Evolutionary conservation across 92 coral and sea anemone species (phyloP), one percentile per base, ranked within the genome.

Genomic region (Palythoa grandiflora): DNA sequence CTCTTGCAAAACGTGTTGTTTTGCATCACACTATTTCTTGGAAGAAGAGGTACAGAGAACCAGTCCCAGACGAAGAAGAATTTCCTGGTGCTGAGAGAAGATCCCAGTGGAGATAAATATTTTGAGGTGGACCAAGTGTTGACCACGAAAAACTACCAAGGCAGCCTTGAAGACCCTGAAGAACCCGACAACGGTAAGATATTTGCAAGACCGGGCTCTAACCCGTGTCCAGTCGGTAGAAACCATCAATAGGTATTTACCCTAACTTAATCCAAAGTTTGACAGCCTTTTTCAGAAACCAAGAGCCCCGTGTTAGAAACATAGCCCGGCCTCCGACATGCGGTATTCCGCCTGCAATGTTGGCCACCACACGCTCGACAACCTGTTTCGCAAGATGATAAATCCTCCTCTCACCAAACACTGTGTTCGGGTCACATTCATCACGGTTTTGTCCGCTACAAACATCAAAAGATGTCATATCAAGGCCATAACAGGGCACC

Each of bases 111-210:
- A 15, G 71, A 68, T 55, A 73, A 47, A 50, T 89, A 83, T 72
- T 83, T 39, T 28, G 88, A 84, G 77, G 51, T 89, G 38, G 70
- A 54, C 17, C 50, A 59, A 51, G 84, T 91, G 84, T 88, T 91
- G 91, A 88, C 91, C 39, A 91, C 90, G 36, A 91, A 89, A 51
- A 84, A 88, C 91, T 90, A 89, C 71, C 92, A 78, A 89, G 91
- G 89, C 10, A 91, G 94, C 17, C 89, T 91, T 17, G 87, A 77
- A 39, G 91, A 84, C 83, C 39, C 84, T 15, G 90, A 81, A 5
- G 93, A 90, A 66, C 77, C 73, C 71, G 53, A 84, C 47, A 68
- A 90, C 84, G 94, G 92, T 35, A 89, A 91, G 79, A 88, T 83
- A 28, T 77, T 88, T 52, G 86, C 83, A 78, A 84, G 81, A 54